A percentile compares a stretch with the other conserved stretches of the same genome.
phyloP scores from a whole-genome alignment of 1,140 invertebrate genomes.

The Drosophila malerkotliana region DNA sequence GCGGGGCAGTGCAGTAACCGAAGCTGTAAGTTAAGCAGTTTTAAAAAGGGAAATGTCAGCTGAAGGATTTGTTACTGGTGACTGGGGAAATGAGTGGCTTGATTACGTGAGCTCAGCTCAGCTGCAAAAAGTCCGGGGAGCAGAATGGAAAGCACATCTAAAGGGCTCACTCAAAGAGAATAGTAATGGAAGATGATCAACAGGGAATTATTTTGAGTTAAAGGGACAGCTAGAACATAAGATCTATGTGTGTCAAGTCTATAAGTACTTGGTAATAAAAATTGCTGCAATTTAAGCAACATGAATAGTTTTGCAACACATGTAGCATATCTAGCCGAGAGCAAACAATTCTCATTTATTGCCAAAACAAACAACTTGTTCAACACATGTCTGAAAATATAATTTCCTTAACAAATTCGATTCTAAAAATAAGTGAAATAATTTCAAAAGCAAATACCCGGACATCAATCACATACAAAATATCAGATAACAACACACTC shows the following conservation, averaged over 20 bases:
- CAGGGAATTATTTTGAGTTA: not conserved
- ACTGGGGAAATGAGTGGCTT: conserved; percentile 53
- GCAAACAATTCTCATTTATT: not conserved
- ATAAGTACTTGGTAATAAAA: too few relatives aligned
- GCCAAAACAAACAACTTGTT: not conserved
- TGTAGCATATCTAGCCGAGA: not conserved
- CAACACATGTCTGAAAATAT: not conserved
- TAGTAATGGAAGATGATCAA: conserved; percentile 2
- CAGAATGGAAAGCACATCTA: conserved; percentile 16
- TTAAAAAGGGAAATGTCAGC: conserved; percentile 50
- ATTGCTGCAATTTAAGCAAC: not conserved
- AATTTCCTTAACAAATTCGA: not conserved
- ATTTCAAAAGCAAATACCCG: not conserved
- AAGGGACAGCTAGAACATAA: too few relatives aligned
- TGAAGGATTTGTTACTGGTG: conserved; percentile 53
- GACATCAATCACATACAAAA: conserved; percentile 38
- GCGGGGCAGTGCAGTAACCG: conserved; percentile 23
- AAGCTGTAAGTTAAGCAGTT: conserved; percentile 54
- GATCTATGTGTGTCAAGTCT: not conserved
- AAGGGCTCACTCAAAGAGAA: conserved; percentile 2
- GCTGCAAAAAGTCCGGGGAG: conserved; percentile 19
- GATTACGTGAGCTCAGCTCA: conserved; percentile 44
- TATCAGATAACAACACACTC: conserved; percentile 15
- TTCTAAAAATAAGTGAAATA: not conserved
- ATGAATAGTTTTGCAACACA: not conserved